Evolutionary conservation across 2,888 invertebrate species (phyloP), one percentile per base, ranked within the genome.

Genomic region (Nyleta sp.): DNA sequence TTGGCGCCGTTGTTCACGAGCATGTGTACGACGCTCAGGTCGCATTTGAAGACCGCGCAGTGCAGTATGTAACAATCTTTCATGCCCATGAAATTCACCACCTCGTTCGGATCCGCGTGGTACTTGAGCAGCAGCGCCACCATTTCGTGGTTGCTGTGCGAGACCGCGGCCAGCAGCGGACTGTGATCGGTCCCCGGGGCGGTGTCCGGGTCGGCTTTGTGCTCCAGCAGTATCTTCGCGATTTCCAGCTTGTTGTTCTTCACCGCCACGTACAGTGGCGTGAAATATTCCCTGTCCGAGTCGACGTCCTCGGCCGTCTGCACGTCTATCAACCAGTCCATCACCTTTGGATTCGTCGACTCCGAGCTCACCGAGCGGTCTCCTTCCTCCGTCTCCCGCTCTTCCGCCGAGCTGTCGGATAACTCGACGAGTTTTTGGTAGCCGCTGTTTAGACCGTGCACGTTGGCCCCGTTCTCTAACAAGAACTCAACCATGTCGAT

Each of bases 1-100:
- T 68, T 75, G 13, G 68, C 60, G 6, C 68, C 67, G 17, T 62
- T 75, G 1, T 68, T 62, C 0, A 75, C 62, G 2, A 75, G 62
- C 8, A 42, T 10, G 5, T 13, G 17, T 0, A 62, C 31, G 11
- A 68, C 44, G 2, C 40, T 17, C 5, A 75, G 13, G 35, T 62
- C 62, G 7, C 24, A 20, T 2, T 62, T 57, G 10, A 48, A 2
- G 1, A 75, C 75, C 0, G 68, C 75, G n/a, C 55, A 68, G 28
- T 75, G 75, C n/a, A 75, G 13, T 6, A 75, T 10, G 24, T 67
- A 60, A 8, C 62, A 68, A 1, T 44, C 42, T 2, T 33, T 20
- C 31, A 35, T 8, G 0, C 53, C 67, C 38, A 52, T 52, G 46
- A 17, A 59, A n/a, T 67, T 13, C 0, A 74, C 67, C 20, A 20